phyloP scores from a whole-genome alignment of 2,113 vertebrate species.

The Junco hyemalis region DNA sequence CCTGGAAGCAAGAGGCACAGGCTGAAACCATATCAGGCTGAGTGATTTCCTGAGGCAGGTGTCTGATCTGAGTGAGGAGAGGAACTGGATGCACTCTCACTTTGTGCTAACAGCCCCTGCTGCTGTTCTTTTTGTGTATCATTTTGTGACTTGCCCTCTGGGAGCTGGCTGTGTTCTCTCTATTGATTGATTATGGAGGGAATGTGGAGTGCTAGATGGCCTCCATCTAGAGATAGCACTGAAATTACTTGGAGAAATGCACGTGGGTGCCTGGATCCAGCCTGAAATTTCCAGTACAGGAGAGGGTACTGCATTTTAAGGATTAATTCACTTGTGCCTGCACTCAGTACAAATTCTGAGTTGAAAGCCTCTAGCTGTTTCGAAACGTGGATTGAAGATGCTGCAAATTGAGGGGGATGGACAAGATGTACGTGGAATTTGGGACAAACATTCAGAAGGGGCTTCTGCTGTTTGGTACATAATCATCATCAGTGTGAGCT shows the following conservation, averaged over 20 bases:
- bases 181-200: background rate
- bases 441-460: background rate
- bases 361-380: background rate
- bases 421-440: background rate
- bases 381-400: background rate
- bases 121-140: background rate
- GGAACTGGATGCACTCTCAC: background rate
- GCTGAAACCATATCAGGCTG: background rate
- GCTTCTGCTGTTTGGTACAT: background rate
- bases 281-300: background rate
- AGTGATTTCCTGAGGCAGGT: background rate
- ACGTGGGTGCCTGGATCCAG: background rate
- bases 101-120: background rate
- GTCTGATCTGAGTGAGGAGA: background rate
- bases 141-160: background rate
- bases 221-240: background rate
- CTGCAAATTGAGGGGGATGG: background rate
- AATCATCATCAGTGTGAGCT: background rate
- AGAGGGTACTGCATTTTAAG: background rate
- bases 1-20: background rate
- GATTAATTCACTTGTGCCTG: background rate
- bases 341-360: background rate
- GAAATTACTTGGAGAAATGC: background rate
- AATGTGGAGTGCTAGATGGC: background rate
- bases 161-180: background rate